Conservation (phyloP, 2,888 invertebrate species). For the Idaea dimidiata region DNA sequence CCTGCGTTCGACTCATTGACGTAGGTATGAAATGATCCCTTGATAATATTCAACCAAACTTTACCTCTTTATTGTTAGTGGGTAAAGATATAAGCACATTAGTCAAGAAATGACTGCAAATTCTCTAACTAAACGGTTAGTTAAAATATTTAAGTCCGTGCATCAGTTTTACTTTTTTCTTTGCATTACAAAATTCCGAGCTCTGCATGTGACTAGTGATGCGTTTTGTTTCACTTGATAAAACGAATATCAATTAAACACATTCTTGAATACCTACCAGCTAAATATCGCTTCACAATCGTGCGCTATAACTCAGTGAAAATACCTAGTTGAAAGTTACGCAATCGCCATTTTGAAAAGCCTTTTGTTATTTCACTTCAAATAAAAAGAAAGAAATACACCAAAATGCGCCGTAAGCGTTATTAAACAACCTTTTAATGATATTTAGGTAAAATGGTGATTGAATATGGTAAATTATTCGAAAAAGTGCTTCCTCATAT, state of each 20-base stretch:
- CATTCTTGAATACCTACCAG: neutral
- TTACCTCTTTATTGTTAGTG: too few species aligned
- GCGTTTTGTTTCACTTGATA: neutral
- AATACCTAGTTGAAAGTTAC: neutral
- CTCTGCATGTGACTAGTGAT: neutral
- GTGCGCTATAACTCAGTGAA: neutral
- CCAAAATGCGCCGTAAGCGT: neutral
- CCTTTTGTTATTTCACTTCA: neutral
- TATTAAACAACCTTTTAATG: neutral
- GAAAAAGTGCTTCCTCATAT: conserved; percentile 40
- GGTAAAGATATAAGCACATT: neutral
- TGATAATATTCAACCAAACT: too few species aligned
- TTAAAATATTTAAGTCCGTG: neutral
- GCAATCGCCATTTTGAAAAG: neutral
- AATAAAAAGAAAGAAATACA: neutral
- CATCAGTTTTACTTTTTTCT: conserved; percentile 4
- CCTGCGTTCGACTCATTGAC: neutral
- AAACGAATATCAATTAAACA: neutral
- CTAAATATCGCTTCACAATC: neutral
- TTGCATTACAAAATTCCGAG: neutral
- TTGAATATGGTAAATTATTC: conserved; percentile 41
- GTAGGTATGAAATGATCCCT: too few species aligned
- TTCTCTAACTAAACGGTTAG: neutral
- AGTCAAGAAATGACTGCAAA: neutral
- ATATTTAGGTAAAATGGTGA: neutral